phyloP scores from a whole-genome alignment of 1,140 invertebrate genomes.

The Trachymyrmex cornetzi region DNA sequence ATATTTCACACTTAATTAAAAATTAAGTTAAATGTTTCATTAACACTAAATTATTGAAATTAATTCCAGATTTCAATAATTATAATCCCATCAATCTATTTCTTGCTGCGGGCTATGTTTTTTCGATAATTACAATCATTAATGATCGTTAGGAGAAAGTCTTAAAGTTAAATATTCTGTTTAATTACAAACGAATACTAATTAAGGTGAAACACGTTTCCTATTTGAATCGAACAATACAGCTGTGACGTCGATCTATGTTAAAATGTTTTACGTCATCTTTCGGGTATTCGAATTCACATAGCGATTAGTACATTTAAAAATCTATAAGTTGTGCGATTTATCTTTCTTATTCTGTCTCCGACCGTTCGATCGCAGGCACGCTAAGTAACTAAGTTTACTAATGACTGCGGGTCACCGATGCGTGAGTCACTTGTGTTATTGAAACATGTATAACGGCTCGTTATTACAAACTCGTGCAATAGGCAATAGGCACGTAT shows the following conservation, averaged over 20 bases:
- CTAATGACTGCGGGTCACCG: slow-evolving; percentile 4
- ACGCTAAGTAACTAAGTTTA: background rate
- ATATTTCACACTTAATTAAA: background rate
- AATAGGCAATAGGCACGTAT: background rate
- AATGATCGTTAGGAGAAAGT: background rate
- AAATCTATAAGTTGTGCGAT: background rate
- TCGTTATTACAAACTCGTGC: background rate
- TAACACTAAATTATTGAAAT: background rate
- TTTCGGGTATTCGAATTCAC: background rate
- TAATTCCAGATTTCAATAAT: background rate
- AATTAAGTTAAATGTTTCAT: background rate
- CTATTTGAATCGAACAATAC: background rate
- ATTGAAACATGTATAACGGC: slow-evolving; percentile 20
- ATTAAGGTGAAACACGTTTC: slow-evolving; percentile 11
- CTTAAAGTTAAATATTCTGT: background rate
- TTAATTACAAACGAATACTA: slow-evolving; percentile 4
- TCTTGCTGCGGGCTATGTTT: background rate
- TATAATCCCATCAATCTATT: background rate
- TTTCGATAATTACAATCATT: slow-evolving; percentile 10
- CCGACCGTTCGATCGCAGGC: background rate
- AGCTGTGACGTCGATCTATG: too few relatives aligned
- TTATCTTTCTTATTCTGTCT: background rate
- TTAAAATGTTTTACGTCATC: background rate
- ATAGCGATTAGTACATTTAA: background rate
- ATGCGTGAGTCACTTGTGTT: slow-evolving; percentile 33